Evolutionary conservation across 1,140 invertebrate genomes (phyloP), one percentile per base, ranked within the genome.

Genomic region (Formica selysi): DNA sequence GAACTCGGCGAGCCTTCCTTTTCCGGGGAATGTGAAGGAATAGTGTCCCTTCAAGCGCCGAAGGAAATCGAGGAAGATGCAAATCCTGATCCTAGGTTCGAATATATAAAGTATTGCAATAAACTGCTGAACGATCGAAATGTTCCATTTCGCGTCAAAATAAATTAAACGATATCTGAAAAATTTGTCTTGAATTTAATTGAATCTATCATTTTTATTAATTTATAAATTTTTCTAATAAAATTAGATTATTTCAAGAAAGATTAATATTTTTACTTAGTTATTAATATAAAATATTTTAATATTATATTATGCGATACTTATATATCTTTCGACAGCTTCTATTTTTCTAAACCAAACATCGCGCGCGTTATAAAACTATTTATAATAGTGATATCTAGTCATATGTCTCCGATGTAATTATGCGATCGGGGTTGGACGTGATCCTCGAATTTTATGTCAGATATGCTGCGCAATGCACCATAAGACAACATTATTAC

Each of bases 401-500:
- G 48, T 22, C 3, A 36, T 48, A 41, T 59, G 48, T 51, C 32
- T 73, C 7, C 7, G 22, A 81, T 38, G 7, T 29, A 11, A 81
- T 44, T 44, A 51, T 13, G 19, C 5, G 22, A 44, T 36, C 7
- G 6, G 26, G 13, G 1, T 36, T 13, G 7, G 19, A 73, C n/a
- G 7, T 83, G 36, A 74, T 61, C 7, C 22, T 74, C 61, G 29
- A 89, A 90, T 86, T 85, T 87, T 62, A 87, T 51, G 59, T 61
- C 95, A 96, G 92, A 95, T 91, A 92, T 87, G 86, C 89, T 41
- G 91, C 92, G 29, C 86, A 88, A 71, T 93, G 87, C 73, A 95
- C 95, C 13, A 94, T 96, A 87, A 94, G 92, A 85, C 96, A 96
- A 87, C 96, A 97, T 90, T 96, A 96, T 92, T 97, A 97, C 88